These are phyloP conservation scores for Armadillidium nasatum DNA, from an alignment of 1,140 invertebrate species.

Conservation along the genomic window DNA sequence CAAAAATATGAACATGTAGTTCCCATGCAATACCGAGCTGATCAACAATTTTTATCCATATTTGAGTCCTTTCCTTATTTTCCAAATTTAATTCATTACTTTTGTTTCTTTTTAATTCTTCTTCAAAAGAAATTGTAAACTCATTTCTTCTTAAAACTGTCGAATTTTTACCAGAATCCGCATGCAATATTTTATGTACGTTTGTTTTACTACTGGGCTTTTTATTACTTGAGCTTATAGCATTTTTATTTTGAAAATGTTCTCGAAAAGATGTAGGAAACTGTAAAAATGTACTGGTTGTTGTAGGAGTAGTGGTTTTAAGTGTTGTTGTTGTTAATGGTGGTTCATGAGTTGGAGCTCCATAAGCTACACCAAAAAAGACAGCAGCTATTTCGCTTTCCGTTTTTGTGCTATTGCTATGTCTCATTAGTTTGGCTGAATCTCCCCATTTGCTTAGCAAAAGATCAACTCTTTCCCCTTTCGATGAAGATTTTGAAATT, in stretches of 20 bases:
- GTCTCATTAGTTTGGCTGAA: background rate
- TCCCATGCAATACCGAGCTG: background rate
- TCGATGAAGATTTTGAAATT: background rate
- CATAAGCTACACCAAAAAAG: slow-evolving; percentile 1
- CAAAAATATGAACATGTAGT: background rate
- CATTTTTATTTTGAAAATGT: background rate
- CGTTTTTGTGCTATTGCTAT: background rate
- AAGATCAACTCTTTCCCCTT: background rate
- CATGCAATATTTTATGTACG: background rate
- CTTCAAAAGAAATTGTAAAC: background rate
- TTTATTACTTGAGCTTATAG: background rate
- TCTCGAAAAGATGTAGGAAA: background rate
- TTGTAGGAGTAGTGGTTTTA: background rate
- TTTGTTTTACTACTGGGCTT: background rate
- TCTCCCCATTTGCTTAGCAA: slow-evolving; percentile 6
- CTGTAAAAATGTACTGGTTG: background rate
- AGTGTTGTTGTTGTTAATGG: background rate
- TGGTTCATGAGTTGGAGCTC: background rate
- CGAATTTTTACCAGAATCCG: background rate
- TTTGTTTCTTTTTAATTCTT: background rate
- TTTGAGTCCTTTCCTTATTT: background rate
- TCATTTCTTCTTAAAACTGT: background rate
- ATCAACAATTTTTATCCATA: slow-evolving; percentile 6
- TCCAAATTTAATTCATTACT: background rate
- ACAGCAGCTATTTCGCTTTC: background rate